phyloP scores from a whole-genome alignment of 2,888 invertebrate genomes.

The Dexiosoma caninum region DNA sequence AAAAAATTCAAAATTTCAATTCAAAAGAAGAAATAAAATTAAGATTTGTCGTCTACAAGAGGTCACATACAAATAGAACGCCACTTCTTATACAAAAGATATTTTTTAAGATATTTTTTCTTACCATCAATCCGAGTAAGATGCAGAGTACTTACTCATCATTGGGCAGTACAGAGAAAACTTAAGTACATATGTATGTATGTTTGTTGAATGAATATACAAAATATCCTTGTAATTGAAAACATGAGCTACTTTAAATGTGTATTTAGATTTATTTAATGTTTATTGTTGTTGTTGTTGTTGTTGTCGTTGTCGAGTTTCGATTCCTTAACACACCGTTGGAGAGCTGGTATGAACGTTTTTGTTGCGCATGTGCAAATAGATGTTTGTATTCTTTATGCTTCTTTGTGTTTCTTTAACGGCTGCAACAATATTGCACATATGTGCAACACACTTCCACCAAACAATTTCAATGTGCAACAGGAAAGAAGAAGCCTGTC shows the following conservation, averaged over 20 bases:
- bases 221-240: slow-evolving; percentile 55
- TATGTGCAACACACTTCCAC: slow-evolving; percentile 56
- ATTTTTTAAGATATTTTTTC: too few relatives aligned
- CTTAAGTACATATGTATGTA: too few relatives aligned
- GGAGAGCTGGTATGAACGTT: background rate
- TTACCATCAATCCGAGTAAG: background rate
- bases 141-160: background rate
- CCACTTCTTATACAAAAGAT: too few relatives aligned
- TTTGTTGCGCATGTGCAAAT: slow-evolving; percentile 39
- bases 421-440: slow-evolving; percentile 64
- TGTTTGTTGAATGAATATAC: background rate
- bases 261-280: slow-evolving; percentile 35
- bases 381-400: background rate
- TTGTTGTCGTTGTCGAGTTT: slow-evolving; percentile 9
- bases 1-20: background rate
- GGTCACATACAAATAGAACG: background rate
- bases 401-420: slow-evolving; percentile 3
- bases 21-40: background rate
- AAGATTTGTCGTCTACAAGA: slow-evolving; percentile 5
- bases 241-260: slow-evolving; percentile 50
- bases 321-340: background rate
- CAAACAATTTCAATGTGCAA: slow-evolving; percentile 14
- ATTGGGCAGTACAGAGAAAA: background rate
- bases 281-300: slow-evolving; percentile 1
- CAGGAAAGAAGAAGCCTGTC: slow-evolving; percentile 8